A percentile compares a stretch with the other conserved stretches of the same genome.
Conservation (phyloP, 2,888 invertebrate species). For the Stenchaetothrips biformis region DNA sequence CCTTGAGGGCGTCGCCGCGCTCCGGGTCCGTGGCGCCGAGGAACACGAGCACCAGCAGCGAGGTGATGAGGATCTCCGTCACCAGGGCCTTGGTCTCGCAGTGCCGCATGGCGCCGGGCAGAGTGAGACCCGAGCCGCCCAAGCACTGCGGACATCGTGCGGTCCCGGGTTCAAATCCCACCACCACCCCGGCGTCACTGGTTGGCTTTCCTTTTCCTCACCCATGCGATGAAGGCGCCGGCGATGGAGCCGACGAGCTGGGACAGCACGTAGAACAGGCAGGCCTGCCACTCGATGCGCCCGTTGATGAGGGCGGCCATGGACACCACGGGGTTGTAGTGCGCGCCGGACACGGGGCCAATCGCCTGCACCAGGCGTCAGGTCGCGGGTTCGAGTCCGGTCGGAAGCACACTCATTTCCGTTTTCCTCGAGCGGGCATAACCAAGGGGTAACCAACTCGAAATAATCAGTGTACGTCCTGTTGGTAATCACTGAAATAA, state of each 20-base stretch:
- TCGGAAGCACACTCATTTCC: not conserved
- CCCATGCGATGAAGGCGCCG: not conserved
- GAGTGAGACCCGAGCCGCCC: not conserved
- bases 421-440: not conserved
- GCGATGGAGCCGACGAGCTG: not conserved
- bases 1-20: constrained; percentile 8
- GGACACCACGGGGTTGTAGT: constrained; percentile 13
- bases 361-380: not conserved
- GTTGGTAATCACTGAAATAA: too few relatives aligned
- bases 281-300: constrained; percentile 15
- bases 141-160: not conserved
- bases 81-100: not conserved
- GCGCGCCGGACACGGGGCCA: constrained; percentile 1
- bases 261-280: not conserved
- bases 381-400: not conserved
- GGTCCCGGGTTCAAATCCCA: not conserved
- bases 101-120: not conserved
- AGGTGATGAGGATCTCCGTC: not conserved
- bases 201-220: not conserved
- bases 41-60: constrained; percentile 5
- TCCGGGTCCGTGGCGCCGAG: not conserved
- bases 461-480: too few relatives aligned
- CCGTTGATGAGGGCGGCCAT: constrained; percentile 3
- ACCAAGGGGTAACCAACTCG: too few relatives aligned
- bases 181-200: not conserved